Base-by-base conservation (phyloP, 35 echinoderm and acorn worm species). In the Stichopus chloronotus region DNA sequence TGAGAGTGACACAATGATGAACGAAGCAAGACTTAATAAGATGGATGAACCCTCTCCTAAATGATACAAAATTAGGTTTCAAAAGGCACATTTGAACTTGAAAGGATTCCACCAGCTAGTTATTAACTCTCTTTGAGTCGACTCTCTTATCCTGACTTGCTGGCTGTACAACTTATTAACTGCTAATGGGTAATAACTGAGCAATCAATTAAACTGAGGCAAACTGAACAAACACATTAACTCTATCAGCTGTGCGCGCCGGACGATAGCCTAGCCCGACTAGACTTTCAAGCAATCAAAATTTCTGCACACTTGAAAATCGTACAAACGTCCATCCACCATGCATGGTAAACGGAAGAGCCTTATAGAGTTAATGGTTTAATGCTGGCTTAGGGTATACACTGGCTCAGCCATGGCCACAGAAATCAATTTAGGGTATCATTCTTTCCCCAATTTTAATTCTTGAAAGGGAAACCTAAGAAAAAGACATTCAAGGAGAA, bases 181-280 rank as follows among this genome's bases (percentile, higher is more conserved):
- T 59, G 57, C 55, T 58, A 58, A 58, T 59, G 14, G 55, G 54
- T 85, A 85, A 58, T 85, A 59, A 59, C 82, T 10, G n/a, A 53
- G 20, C 82, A 85, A 85, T 85, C 82, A 85, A 85, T 85, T 85
- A 85, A 58, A 56, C 52, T 55, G 14, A 20, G 82, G 82, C 58
- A 23, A 58, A 59, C 56, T 20, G 82, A 85, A 58, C 30, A 85
- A 20, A 84, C 52, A 55, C 82, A 85, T 59, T 85, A 59, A 84
- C 17, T 58, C 16, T 85, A 85, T 55, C 80, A 74, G 13, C 69
- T 74, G 17, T 74, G 22, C 22, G 69, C 69, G 7, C 69, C n/a
- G 30, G 30, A 43, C 30, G 69, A 74, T 74, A 74, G 69, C 69
- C 17, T 7, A 20, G 69, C 69, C 30, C 69, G 22, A 74, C 69